A percentile compares a stretch with the other conserved stretches of the same genome.
Conservation (phyloP, 2,888 invertebrate genomes). For the Dusona sp. region DNA sequence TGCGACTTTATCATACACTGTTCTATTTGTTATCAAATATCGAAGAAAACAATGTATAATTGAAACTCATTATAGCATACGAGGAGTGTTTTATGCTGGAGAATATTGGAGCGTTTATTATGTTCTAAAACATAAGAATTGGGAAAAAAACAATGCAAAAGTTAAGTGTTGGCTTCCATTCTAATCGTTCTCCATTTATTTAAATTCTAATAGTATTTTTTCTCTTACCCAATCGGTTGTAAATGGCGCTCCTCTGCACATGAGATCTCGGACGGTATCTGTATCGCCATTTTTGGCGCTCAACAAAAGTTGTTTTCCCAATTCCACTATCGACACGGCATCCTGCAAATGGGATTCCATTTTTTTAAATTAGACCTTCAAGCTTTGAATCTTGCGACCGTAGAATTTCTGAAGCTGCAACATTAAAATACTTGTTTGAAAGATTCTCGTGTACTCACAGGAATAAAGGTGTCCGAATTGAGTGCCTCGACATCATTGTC, state of each 20-base stretch:
- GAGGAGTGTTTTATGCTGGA: too few species aligned
- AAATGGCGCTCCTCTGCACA: constrained; percentile 95
- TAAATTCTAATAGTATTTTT: neutral
- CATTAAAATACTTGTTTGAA: neutral
- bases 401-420: neutral
- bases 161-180: neutral
- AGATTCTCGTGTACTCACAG: constrained; percentile 79
- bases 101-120: too few species aligned
- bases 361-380: constrained; percentile 56
- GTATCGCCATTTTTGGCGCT: constrained; percentile 93
- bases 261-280: constrained; percentile 90
- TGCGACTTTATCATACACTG: too few species aligned
- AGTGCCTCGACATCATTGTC: constrained; percentile 82
- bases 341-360: constrained; percentile 75
- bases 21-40: too few species aligned
- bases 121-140: neutral
- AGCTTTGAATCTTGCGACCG: neutral
- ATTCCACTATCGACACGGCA: constrained; percentile 88
- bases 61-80: too few species aligned
- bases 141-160: neutral
- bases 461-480: constrained; percentile 84
- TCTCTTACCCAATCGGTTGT: constrained; percentile 94
- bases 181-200: neutral
- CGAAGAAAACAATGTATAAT: too few species aligned
- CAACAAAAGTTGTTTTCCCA: constrained; percentile 93